Evolutionary conservation across 1,140 invertebrate genomes (phyloP).

Genomic region (Phymastichus coffea): DNA sequence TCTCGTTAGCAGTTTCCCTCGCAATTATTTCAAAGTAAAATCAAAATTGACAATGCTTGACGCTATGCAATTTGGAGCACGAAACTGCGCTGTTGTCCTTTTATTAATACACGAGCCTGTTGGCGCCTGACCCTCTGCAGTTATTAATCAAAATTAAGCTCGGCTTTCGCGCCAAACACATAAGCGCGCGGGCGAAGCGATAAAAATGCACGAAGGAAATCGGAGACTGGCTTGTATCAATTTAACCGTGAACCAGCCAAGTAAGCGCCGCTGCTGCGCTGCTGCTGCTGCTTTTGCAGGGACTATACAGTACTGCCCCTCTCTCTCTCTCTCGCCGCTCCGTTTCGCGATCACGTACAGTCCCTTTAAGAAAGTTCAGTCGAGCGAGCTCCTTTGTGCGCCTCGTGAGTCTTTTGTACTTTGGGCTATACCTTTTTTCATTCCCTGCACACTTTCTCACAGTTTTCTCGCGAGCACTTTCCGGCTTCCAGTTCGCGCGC

Average conservation of each 20-base stretch:
- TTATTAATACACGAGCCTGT: too few relatives aligned
- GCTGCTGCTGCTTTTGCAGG: too few relatives aligned
- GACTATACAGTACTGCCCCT: slow-evolving; percentile 5
- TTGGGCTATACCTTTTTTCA: slow-evolving; percentile 9
- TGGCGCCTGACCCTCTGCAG: too few relatives aligned
- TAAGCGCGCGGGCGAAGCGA: background rate
- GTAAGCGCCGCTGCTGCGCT: too few relatives aligned
- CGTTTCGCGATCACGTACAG: background rate
- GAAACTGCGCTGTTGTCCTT: too few relatives aligned
- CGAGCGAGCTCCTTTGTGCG: slow-evolving; percentile 17
- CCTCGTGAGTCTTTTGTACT: slow-evolving; percentile 12
- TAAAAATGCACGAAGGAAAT: slow-evolving; percentile 17
- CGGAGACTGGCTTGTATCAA: slow-evolving; percentile 20
- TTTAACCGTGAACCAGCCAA: slow-evolving; percentile 16
- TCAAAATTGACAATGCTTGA: too few relatives aligned
- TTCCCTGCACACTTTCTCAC: background rate
- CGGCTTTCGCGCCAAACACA: too few relatives aligned
- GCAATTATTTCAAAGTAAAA: too few relatives aligned
- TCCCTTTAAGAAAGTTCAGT: slow-evolving; percentile 18
- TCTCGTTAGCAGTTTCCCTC: too few relatives aligned
- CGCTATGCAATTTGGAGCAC: too few relatives aligned
- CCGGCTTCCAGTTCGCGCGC: background rate
- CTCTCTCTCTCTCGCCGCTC: slow-evolving; percentile 2
- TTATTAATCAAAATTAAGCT: too few relatives aligned
- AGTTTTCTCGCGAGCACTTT: background rate